Base-by-base conservation (phyloP, 2,888 invertebrate genomes). In the Ornithoptera priamus region DNA sequence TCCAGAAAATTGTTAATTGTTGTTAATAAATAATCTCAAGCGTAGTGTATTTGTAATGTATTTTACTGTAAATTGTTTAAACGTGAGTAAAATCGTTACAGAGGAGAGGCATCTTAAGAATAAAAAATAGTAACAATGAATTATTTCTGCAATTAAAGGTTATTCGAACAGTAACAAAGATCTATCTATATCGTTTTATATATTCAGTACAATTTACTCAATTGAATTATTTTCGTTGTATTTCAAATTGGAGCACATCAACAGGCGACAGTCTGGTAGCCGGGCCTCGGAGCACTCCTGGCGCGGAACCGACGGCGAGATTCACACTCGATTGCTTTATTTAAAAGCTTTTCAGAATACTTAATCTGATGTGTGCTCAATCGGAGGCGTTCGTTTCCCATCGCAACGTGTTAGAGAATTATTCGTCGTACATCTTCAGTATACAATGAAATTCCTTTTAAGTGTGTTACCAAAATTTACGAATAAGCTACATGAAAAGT, bases 261-360 rank as follows among this genome's bases (percentile, higher is more conserved):
- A 57, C 20, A 57, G 53, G 65, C 65, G 65, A 57, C 65, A 65
- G 53, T 65, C 36, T 56, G 57, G 36, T 65, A 39, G 50, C 60
- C 61, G n/a, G 59, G 50, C 30, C 53, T 36, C 53, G 30, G 3
- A 7, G 20, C 56, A 56, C 42, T 65, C 58, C 22, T 18, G n/a
- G 24, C 60, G 22, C 46, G 24, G 36, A 56, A 30, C 62, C 20
- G 50, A 50, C 58, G 36, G 62, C 22, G 63, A 46, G 39, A 17
- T 63, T 57, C 39, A 59, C 70, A 39, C 66, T 42, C 53, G 63
- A 70, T 67, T 66, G 70, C 59, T 39, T 70, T 30, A 62, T 62
- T 70, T 58, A 66, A 70, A 70, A 69, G 61, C 69, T 57, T 57
- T 50, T 42, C 57, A 57, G 57, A 65, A 65, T 62, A 20, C 42